Evolutionary conservation across 2,113 vertebrate genomes (phyloP).

Genomic region (Cryptotis parvus): DNA sequence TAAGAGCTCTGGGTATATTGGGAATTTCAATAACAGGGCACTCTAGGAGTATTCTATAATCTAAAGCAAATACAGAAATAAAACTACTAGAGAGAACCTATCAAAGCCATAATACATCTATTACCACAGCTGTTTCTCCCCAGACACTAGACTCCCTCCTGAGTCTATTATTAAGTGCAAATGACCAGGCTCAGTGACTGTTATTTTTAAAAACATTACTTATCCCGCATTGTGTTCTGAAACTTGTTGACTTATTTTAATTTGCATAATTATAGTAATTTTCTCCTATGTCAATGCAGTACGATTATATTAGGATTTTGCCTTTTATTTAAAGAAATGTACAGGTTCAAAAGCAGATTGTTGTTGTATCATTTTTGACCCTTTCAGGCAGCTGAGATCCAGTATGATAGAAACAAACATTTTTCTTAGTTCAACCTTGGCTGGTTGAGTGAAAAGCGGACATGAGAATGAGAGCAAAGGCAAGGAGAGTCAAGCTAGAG

Average conservation of each 20-base stretch:
- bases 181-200: conserved; percentile 87
- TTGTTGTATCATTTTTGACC: conserved; percentile 60
- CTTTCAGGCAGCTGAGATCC: conserved; percentile 43
- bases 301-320: conserved; percentile 79
- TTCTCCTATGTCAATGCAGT: conserved; percentile 81
- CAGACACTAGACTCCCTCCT: conserved; percentile 83
- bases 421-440: conserved; percentile 18
- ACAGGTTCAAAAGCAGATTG: conserved; percentile 68
- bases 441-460: background rate
- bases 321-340: conserved; percentile 76
- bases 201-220: conserved; percentile 88
- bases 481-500: too few species aligned
- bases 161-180: conserved; percentile 87
- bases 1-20: conserved; percentile 85
- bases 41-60: conserved; percentile 80
- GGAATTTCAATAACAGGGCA: conserved; percentile 83
- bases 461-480: background rate
- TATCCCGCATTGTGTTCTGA: conserved; percentile 85
- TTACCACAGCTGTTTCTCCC: conserved; percentile 85
- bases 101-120: conserved; percentile 83
- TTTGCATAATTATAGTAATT: conserved; percentile 89
- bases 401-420: background rate
- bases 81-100: conserved; percentile 84
- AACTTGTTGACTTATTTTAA: conserved; percentile 86
- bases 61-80: conserved; percentile 82